A percentile compares a stretch with the other conserved stretches of the same genome.
These are phyloP conservation scores for Clarias batrachus DNA, from an alignment of 2,113 vertebrate genomes.

Conservation along the genomic window DNA sequence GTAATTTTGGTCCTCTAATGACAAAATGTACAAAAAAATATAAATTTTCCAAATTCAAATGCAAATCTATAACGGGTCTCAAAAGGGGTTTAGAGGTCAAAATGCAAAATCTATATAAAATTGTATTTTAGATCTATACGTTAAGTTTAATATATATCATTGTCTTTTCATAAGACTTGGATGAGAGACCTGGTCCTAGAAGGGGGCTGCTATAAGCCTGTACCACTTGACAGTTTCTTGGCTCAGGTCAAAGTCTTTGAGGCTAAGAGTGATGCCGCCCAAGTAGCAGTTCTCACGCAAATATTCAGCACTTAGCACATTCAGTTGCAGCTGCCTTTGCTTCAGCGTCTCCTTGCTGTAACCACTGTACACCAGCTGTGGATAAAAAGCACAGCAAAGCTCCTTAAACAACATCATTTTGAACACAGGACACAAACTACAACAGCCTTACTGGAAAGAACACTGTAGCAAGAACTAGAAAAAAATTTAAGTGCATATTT, in stretches of 20 bases:
- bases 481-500: not conserved
- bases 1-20: constrained; percentile 74
- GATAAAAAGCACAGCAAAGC: constrained; percentile 35
- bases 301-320: constrained; percentile 93
- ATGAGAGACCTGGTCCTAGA: constrained; percentile 21
- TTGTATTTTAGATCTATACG: not conserved
- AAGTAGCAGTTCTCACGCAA: constrained; percentile 95
- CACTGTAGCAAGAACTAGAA: not conserved
- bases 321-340: constrained; percentile 90
- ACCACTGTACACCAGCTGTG: constrained; percentile 90
- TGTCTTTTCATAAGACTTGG: constrained; percentile 12
- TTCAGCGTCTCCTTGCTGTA: constrained; percentile 90
- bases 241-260: constrained; percentile 95
- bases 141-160: constrained; percentile 1
- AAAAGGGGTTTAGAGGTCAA: constrained; percentile 24
- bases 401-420: not conserved
- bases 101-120: not conserved
- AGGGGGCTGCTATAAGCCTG: constrained; percentile 84
- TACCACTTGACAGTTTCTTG: constrained; percentile 97
- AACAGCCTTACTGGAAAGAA: not conserved
- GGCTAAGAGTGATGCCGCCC: constrained; percentile 87
- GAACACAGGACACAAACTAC: not conserved
- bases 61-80: constrained; percentile 59
- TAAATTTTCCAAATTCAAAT: constrained; percentile 60
- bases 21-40: constrained; percentile 73